Percentiles rank a stretch among this genome's conserved stretches.
Conservation (phyloP, 2,888 invertebrate species). For the Eremobia ochroleuca region DNA sequence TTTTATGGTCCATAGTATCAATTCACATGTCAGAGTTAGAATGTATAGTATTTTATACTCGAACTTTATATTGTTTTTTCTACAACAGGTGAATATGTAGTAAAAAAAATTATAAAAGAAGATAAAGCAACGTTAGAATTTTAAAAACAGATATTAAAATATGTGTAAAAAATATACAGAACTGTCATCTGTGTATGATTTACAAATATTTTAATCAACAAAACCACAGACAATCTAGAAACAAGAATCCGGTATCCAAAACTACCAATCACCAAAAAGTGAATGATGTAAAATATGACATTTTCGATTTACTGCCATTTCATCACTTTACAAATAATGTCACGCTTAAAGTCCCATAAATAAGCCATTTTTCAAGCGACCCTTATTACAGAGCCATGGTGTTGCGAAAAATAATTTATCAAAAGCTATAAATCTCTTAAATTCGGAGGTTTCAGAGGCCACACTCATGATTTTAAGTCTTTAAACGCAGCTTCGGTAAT, state of each 20-base stretch:
- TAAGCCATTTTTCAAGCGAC: slow-evolving; percentile 56
- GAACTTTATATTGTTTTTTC: slow-evolving; percentile 8
- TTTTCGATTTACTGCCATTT: slow-evolving; percentile 54
- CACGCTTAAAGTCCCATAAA: slow-evolving; percentile 57
- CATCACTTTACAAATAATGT: slow-evolving; percentile 64
- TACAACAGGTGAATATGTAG: not conserved
- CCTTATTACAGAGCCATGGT: slow-evolving; percentile 53
- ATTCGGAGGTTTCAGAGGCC: slow-evolving; percentile 48
- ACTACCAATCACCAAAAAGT: slow-evolving; percentile 12
- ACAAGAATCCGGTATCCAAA: slow-evolving; percentile 5
- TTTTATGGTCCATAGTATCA: slow-evolving; percentile 30
- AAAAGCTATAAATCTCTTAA: slow-evolving; percentile 66
- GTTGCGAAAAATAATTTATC: slow-evolving; percentile 67
- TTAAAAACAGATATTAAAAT: not conserved
- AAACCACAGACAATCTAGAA: not conserved
- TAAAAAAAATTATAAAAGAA: not conserved
- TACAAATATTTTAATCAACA: not conserved
- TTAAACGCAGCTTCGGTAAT: slow-evolving; percentile 53
- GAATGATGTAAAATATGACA: slow-evolving; percentile 44
- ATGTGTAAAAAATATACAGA: not conserved
- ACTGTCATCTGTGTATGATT: not conserved
- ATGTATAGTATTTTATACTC: not conserved
- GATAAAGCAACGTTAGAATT: not conserved
- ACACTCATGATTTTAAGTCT: slow-evolving; percentile 47
- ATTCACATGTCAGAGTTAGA: slow-evolving; percentile 23